These are phyloP conservation scores for Dysdera silvatica DNA, from an alignment of 1,140 invertebrate genomes.

Conservation along the genomic window DNA sequence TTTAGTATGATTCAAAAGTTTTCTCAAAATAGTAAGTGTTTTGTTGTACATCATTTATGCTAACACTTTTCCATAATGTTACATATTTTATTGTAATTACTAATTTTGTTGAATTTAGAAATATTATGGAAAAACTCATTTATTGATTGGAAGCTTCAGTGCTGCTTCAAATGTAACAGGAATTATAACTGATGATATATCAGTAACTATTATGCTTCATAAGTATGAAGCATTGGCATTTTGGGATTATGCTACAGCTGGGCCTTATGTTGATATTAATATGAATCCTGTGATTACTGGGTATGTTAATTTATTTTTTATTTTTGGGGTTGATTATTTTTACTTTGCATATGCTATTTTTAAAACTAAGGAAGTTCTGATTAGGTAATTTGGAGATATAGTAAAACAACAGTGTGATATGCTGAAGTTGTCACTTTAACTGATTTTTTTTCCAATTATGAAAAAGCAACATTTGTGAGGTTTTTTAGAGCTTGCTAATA, in stretches of 20 bases:
- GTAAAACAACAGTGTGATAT: no score
- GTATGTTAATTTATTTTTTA: conserved; percentile 40
- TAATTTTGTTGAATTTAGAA: conserved; percentile 1
- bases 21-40: no score
- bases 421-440: no score
- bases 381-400: no score
- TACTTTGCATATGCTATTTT: not conserved
- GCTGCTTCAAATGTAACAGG: conserved; percentile 84
- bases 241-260: conserved; percentile 84
- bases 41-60: no score
- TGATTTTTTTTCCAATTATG: no score
- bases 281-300: conserved; percentile 72
- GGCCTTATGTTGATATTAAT: conserved; percentile 67
- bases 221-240: conserved; percentile 72
- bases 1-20: no score
- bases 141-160: conserved; percentile 75
- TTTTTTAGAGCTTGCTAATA: no score
- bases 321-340: not conserved
- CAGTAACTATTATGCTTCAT: conserved; percentile 70
- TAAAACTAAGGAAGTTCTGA: no score
- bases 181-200: conserved; percentile 72
- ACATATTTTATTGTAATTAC: no score
- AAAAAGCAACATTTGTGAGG: no score
- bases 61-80: no score
- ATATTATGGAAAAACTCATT: conserved; percentile 35